phyloP scores from a whole-genome alignment of 2,888 invertebrate genomes.

The Chirona hameri region DNA sequence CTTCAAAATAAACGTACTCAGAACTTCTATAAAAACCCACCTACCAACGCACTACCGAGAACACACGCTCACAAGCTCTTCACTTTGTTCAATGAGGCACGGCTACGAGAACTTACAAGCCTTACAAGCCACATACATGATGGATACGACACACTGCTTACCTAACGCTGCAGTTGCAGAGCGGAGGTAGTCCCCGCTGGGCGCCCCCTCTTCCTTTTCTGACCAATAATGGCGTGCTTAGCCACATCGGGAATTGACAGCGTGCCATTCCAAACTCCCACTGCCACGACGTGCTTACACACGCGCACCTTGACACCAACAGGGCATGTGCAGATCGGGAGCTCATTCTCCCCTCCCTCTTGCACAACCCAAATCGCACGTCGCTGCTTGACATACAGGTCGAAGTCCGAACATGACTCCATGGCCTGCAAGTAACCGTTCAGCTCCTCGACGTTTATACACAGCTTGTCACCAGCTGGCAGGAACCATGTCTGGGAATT shows the following conservation, averaged over 20 bases:
- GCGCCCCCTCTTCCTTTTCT: not conserved
- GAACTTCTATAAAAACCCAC: too few relatives aligned
- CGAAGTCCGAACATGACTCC: not conserved
- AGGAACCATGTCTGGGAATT: not conserved
- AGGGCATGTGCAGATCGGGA: not conserved
- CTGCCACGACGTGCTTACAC: not conserved
- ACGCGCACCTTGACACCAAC: not conserved
- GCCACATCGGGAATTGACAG: not conserved
- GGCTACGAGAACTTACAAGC: too few relatives aligned
- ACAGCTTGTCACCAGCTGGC: not conserved
- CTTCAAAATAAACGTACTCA: too few relatives aligned
- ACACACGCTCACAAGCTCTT: too few relatives aligned
- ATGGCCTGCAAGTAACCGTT: not conserved
- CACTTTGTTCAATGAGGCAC: too few relatives aligned
- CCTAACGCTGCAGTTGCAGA: not conserved
- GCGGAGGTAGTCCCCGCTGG: not conserved
- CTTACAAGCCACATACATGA: too few relatives aligned
- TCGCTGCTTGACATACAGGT: not conserved
- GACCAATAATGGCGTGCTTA: not conserved
- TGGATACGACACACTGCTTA: too few relatives aligned
- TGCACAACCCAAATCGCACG: not conserved
- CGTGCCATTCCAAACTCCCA: not conserved
- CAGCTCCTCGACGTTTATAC: not conserved
- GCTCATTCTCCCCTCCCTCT: not conserved
- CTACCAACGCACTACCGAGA: too few relatives aligned